These are phyloP conservation scores for Pinctada fucata DNA, from an alignment of 2,888 invertebrate species.

Conservation along the genomic window DNA sequence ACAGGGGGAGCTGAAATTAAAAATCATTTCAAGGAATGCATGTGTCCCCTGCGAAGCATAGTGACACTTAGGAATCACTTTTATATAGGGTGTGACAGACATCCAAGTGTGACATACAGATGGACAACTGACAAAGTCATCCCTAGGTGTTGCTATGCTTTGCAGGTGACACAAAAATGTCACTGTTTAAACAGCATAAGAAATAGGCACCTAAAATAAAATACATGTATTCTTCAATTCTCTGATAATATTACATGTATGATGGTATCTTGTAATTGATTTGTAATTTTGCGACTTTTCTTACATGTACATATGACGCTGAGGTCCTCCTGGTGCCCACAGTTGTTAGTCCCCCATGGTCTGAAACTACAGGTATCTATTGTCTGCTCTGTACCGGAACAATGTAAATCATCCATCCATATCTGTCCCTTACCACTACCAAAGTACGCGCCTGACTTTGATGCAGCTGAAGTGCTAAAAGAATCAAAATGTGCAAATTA, in stretches of 20 bases:
- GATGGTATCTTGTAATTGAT: no score
- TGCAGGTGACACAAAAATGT: not conserved
- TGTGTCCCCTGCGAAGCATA: no score
- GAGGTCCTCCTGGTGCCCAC: slow-evolving; percentile 61
- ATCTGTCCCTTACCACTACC: slow-evolving; percentile 59
- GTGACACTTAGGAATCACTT: no score
- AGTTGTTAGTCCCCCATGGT: slow-evolving; percentile 54
- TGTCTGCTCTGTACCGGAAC: slow-evolving; percentile 55
- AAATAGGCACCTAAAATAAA: not conserved
- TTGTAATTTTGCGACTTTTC: not conserved
- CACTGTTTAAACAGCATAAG: not conserved
- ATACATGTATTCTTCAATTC: not conserved
- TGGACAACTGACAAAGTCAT: no score
- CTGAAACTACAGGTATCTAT: slow-evolving; percentile 50
- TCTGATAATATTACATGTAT: not conserved
- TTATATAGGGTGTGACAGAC: no score
- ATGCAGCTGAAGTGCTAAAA: slow-evolving; percentile 17
- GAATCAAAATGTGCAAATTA: not conserved
- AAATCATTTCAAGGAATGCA: no score
- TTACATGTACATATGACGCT: slow-evolving; percentile 54
- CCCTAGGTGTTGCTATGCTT: not conserved
- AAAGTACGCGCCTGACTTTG: slow-evolving; percentile 37
- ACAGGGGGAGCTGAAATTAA: slow-evolving; percentile 43
- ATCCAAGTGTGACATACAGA: no score
- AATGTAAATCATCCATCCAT: slow-evolving; percentile 60